Percentiles rank a stretch among this genome's conserved stretches.
phyloP scores from a whole-genome alignment of 2,888 invertebrate species.

The Lepidocyrtinus sp. region DNA sequence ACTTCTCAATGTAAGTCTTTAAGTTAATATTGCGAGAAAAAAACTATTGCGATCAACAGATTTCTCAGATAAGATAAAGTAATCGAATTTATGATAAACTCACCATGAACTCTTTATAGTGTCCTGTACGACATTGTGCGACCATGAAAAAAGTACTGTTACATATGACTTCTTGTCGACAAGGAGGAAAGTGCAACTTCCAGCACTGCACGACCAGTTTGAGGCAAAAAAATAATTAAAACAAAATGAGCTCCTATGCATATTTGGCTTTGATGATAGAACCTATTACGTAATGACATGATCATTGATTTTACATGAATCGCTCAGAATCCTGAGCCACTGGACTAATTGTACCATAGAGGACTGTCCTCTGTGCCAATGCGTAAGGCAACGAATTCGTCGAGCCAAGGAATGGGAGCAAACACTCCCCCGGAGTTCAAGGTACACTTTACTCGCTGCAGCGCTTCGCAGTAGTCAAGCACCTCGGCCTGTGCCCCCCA shows the following conservation, averaged over 20 bases:
- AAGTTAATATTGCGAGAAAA: no score
- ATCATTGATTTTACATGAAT: no score
- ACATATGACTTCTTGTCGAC: slow-evolving; percentile 45
- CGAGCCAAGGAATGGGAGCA: slow-evolving; percentile 54
- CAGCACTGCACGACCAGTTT: slow-evolving; percentile 44
- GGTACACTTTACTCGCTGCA: slow-evolving; percentile 49
- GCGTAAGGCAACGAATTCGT: slow-evolving; percentile 42
- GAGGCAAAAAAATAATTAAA: neutral
- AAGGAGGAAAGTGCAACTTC: slow-evolving; percentile 26
- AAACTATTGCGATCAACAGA: no score
- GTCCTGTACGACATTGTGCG: slow-evolving; percentile 49
- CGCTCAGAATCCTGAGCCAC: slow-evolving; percentile 42
- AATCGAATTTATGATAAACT: neutral
- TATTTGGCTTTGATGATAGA: no score
- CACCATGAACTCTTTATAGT: slow-evolving; percentile 19
- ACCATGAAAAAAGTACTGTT: slow-evolving; percentile 43
- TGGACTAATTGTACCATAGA: slow-evolving; percentile 53
- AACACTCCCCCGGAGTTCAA: slow-evolving; percentile 36
- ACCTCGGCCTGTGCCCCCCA: slow-evolving; percentile 35
- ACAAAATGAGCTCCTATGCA: neutral
- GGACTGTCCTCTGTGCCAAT: slow-evolving; percentile 51
- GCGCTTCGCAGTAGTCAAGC: slow-evolving; percentile 44
- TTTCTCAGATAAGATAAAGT: neutral
- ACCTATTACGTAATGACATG: no score
- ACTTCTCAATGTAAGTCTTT: slow-evolving; percentile 46